Evolutionary conservation across 2,113 vertebrate genomes (phyloP), one percentile per base, ranked within the genome.

Genomic region (Grus americana): DNA sequence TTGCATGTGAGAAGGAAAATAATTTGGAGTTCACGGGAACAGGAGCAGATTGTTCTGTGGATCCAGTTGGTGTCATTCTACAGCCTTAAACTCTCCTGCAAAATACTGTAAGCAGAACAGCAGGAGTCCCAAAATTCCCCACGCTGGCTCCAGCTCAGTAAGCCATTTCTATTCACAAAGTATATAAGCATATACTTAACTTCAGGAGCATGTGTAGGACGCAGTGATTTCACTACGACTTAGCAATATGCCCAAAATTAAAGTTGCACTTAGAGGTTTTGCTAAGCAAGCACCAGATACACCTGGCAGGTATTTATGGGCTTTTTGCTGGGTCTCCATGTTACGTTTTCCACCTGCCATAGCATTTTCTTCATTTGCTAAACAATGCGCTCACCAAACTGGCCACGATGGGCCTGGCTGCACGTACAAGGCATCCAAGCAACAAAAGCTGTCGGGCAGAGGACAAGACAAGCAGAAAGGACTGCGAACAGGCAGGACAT

Each of bases 1-100:
- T 96, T 92, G 83, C 92, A 97, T 96, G 93, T 95, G 96, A 95
- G 91, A 97, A 96, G 68, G 86, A 96, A 91, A 96, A 96, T 96
- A 96, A 95, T 86, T 91, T 91, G 83, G 91, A 97, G 92, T 93
- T 96, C 88, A 89, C 6, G 24, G 83, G 95, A 96, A 96, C 71
- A 88, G 80, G 65, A 96, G 93, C 95, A 96, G 96, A 95, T 92
- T 96, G 93, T 97, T 96, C 95, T 81, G 44, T 52, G 40, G 75
- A 88, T 95, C 86, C 94, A 96, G 93, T 93, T 97, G 97, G 96
- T 96, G 73, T 93, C 90, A 82, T 96, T 95, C 96, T 80, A 65
- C 82, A 95, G 82, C 27, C 95, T 91, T 91, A 96, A 93, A 95
- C 65, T 92, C 86, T 96, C 88, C 88, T 68, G 65, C 44, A 95